A percentile compares a stretch with the other conserved stretches of the same genome.
These are phyloP conservation scores for Synanthedon formicaeformis DNA, from an alignment of 2,888 invertebrate genomes.

Conservation along the genomic window DNA sequence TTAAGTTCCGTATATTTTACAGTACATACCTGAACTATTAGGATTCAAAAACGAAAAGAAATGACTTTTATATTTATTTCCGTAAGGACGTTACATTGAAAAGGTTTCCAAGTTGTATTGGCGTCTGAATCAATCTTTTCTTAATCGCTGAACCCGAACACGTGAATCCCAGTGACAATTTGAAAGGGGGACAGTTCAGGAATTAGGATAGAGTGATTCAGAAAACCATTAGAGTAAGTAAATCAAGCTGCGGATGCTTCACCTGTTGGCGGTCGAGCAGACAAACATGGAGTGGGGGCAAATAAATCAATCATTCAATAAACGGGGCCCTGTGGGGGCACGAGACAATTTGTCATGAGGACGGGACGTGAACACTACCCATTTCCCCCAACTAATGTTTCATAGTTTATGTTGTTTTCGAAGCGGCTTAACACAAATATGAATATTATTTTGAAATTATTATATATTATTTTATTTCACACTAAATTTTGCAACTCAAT, in stretches of 20 bases:
- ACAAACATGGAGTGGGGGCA: constrained; percentile 21
- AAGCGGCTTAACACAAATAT: no score
- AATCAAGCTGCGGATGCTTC: constrained; percentile 49
- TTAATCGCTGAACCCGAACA: not conserved
- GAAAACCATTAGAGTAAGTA: constrained; percentile 58
- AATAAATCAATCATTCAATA: constrained; percentile 68
- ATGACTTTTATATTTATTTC: not conserved
- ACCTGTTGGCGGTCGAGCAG: constrained; percentile 44
- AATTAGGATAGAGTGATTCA: constrained; percentile 49
- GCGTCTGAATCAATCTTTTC: constrained; percentile 5
- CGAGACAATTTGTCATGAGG: constrained; percentile 48
- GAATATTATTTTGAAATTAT: no score
- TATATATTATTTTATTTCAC: no score
- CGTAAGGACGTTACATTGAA: not conserved
- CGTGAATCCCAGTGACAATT: constrained; percentile 17
- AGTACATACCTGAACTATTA: no score
- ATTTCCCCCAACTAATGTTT: constrained; percentile 22
- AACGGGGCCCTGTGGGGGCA: constrained; percentile 24
- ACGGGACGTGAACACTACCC: constrained; percentile 8
- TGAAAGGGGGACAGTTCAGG: constrained; percentile 53
- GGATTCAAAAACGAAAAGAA: not conserved
- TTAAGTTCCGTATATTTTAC: no score
- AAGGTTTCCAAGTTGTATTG: not conserved
- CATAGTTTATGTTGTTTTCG: constrained; percentile 3
- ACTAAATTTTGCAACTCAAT: no score